Conservation (phyloP, 2,797 vertebrate genomes). For the Hydrophis major region DNA sequence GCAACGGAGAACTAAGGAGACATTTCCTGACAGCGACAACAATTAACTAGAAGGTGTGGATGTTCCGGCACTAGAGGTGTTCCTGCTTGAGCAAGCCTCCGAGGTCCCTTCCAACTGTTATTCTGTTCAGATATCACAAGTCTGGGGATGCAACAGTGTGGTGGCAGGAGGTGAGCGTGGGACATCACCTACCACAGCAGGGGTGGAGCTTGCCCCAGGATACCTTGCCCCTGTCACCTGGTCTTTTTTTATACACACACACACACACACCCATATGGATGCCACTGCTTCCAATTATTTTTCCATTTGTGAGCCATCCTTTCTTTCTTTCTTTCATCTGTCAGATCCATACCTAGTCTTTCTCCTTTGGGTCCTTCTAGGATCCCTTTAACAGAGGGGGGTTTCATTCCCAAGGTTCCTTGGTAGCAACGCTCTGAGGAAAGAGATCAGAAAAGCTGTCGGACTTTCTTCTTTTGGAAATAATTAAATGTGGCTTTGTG, state of each 20-base stretch:
- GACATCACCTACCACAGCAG: background rate
- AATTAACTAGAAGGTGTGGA: no score
- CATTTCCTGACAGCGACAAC: no score
- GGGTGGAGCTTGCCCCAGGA: background rate
- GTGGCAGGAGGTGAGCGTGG: background rate
- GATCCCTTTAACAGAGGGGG: background rate
- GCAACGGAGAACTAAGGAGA: background rate
- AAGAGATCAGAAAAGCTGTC: no score
- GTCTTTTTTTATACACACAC: background rate
- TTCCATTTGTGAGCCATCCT: background rate
- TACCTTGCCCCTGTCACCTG: background rate
- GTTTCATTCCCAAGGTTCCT: background rate
- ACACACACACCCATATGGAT: background rate
- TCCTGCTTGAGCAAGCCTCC: background rate
- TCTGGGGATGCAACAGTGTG: background rate
- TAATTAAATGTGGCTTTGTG: background rate
- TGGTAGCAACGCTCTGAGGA: background rate
- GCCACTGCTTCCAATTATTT: background rate
- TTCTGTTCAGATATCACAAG: background rate
- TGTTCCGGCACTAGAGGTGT: background rate
- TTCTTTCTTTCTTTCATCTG: background rate
- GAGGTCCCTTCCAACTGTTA: background rate
- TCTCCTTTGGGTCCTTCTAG: background rate
- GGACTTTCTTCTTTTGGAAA: background rate
- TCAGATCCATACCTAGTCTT: background rate